Evolutionary conservation across 2,888 invertebrate genomes (phyloP).

Genomic region (Marronus borbonicus): DNA sequence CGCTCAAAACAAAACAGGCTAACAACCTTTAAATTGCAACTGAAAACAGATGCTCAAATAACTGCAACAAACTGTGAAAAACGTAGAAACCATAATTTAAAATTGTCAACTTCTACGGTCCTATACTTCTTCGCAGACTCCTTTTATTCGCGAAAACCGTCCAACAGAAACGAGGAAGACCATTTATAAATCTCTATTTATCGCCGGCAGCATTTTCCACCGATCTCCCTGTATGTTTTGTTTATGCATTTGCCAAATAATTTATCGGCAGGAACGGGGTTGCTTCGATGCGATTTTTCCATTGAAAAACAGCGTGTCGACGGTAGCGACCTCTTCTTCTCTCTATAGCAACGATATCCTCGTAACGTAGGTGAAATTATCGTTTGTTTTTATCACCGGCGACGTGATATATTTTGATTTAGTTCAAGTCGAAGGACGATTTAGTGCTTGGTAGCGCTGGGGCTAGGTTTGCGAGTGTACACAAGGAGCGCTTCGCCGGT

Average conservation of each 20-base stretch:
- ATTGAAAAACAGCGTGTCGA: constrained; percentile 11
- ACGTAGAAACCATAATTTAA: too few species aligned
- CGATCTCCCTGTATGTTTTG: constrained; percentile 26
- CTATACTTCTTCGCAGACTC: background rate
- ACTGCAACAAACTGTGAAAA: too few species aligned
- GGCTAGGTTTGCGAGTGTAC: background rate
- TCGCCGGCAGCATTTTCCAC: constrained; percentile 13
- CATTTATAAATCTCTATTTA: constrained; percentile 45
- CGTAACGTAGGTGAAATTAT: constrained; percentile 38
- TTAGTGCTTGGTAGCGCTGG: constrained; percentile 22
- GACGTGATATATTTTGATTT: constrained; percentile 46
- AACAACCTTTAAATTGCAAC: too few species aligned
- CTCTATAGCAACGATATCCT: background rate
- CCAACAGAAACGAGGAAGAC: background rate
- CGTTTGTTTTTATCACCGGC: constrained; percentile 47
- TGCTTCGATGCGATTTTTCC: constrained; percentile 25
- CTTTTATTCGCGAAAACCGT: constrained; percentile 30
- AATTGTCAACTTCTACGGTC: background rate
- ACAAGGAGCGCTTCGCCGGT: background rate
- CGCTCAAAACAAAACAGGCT: too few species aligned
- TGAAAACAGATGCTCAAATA: too few species aligned
- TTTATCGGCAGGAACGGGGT: constrained; percentile 25
- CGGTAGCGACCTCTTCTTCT: constrained; percentile 13
- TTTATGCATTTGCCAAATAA: constrained; percentile 36
- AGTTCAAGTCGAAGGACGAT: constrained; percentile 44